phyloP scores from a whole-genome alignment of 2,113 vertebrate genomes.

The Engraulis encrasicolus region DNA sequence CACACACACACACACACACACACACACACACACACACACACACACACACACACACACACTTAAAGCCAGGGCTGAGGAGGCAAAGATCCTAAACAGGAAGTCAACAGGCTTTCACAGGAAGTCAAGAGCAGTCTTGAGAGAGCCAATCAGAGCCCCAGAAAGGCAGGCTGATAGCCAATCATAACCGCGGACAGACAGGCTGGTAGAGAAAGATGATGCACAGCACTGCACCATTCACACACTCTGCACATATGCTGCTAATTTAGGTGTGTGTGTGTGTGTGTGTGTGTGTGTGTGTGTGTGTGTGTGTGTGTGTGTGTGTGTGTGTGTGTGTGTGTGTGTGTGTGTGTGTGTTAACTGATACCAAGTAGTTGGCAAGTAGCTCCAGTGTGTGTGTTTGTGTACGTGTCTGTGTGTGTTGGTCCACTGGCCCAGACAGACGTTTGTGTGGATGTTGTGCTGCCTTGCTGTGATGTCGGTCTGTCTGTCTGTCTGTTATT shows the following conservation, averaged over 20 bases:
- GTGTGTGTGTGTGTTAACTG: neutral
- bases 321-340: neutral
- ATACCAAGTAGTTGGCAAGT: too few relatives aligned
- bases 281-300: neutral
- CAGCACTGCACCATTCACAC: neutral
- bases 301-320: too few relatives aligned
- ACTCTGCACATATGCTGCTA: neutral
- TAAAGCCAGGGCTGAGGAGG: neutral
- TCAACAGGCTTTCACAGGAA: slow-evolving; percentile 14
- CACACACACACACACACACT: neutral
- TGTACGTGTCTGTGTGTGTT: too few relatives aligned
- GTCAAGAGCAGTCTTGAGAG: slow-evolving; percentile 7
- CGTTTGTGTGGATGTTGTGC: too few relatives aligned
- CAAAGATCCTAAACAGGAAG: neutral
- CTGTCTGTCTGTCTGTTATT: too few relatives aligned
- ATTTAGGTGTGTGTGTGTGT: neutral
- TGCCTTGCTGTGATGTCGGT: too few relatives aligned
- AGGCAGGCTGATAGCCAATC: neutral
- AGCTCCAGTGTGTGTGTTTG: neutral
- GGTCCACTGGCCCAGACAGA: too few relatives aligned
- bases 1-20: slow-evolving; percentile 10
- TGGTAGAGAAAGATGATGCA: neutral
- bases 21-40: too few relatives aligned
- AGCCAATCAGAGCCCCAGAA: neutral
- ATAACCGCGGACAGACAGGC: neutral